phyloP scores from a whole-genome alignment of 2,888 invertebrate genomes.

The Synergus gifuensis region DNA sequence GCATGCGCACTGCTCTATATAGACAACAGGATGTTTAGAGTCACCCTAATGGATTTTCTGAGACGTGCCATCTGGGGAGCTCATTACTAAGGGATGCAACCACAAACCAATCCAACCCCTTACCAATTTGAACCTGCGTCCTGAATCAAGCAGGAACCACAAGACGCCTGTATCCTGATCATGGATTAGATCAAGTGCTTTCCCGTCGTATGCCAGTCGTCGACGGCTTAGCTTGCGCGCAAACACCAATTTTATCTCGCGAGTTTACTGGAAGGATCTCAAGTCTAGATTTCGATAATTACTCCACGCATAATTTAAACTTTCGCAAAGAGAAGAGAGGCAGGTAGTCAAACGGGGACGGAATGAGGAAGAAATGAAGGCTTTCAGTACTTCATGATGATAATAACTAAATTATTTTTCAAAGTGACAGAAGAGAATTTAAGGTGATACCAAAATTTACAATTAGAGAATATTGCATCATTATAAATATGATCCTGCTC shows the following conservation, averaged over 20 bases:
- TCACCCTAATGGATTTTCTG: constrained; percentile 74
- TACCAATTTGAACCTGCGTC: constrained; percentile 62
- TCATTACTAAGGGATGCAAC: constrained; percentile 76
- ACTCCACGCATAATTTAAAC: constrained; percentile 15
- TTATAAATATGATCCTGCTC: too few relatives aligned
- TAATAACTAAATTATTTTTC: too few relatives aligned
- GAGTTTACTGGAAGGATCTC: background rate
- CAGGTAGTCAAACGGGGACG: background rate
- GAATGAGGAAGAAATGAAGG: background rate
- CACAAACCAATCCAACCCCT: constrained; percentile 75
- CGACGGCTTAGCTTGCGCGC: constrained; percentile 44
- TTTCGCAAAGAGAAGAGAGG: background rate
- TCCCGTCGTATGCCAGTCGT: constrained; percentile 48
- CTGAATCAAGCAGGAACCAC: constrained; percentile 65
- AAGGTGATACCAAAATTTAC: too few relatives aligned
- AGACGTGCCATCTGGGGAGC: constrained; percentile 76
- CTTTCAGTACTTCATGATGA: too few relatives aligned
- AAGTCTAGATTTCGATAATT: background rate
- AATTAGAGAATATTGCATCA: too few relatives aligned
- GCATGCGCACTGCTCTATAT: background rate
- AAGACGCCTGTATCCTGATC: constrained; percentile 70
- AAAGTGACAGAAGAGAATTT: too few relatives aligned
- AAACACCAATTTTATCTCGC: background rate
- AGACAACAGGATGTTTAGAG: constrained; percentile 64
- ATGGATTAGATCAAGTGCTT: constrained; percentile 60